Evolutionary conservation across 2,888 invertebrate genomes (phyloP).

Genomic region (Parasteatoda lunata): DNA sequence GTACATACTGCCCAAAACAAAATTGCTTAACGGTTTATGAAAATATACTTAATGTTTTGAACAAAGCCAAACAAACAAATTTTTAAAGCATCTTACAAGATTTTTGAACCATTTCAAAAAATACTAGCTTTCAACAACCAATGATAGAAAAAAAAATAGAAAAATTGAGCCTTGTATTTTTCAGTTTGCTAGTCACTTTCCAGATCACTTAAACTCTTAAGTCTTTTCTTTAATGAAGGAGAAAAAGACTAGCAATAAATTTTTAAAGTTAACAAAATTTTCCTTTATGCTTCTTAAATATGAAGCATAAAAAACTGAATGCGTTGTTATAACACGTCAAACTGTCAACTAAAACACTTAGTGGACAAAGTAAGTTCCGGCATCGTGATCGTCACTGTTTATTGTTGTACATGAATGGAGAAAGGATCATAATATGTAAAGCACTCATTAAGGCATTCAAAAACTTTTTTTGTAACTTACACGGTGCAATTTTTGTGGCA

Average conservation of each 20-base stretch:
- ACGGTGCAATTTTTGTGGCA: not conserved
- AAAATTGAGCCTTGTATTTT: no score
- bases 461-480: not conserved
- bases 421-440: constrained; percentile 1
- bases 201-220: no score
- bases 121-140: no score
- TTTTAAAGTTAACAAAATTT: not conserved
- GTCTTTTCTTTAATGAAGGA: not conserved
- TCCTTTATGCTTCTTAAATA: not conserved
- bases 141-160: no score
- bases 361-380: not conserved
- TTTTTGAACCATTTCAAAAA: no score
- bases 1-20: no score
- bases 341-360: not conserved
- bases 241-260: not conserved
- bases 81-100: no score
- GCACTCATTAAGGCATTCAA: not conserved
- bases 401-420: not conserved
- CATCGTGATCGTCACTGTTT: not conserved
- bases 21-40: no score
- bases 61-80: no score
- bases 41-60: no score
- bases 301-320: not conserved
- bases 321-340: not conserved
- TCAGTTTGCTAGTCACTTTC: no score